A percentile compares a stretch with the other conserved stretches of the same genome.
These are phyloP conservation scores for Caenorhabditis japonica DNA, from an alignment of 2,888 invertebrate genomes.

Conservation along the genomic window DNA sequence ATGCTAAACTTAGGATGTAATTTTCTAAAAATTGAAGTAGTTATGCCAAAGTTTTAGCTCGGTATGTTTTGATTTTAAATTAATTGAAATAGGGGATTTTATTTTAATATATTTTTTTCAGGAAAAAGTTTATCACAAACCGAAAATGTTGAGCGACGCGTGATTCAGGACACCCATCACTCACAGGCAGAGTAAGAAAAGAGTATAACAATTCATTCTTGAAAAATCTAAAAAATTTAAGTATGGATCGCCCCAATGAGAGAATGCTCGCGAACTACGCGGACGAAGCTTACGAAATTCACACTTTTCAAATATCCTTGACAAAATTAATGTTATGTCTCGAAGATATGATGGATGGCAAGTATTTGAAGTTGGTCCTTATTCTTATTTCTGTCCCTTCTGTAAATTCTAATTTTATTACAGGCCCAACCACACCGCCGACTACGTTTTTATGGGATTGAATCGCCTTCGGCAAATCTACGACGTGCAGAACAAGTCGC, in stretches of 20 bases:
- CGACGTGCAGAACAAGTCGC: constrained; percentile 6
- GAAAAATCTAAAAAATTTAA: no score
- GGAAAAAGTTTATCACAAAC: no score
- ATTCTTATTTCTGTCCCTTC: background rate
- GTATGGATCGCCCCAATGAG: no score
- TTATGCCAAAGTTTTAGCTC: no score
- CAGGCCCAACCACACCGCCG: constrained; percentile 4
- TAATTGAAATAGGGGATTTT: no score
- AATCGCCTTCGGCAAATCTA: constrained; percentile 2
- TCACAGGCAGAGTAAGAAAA: no score
- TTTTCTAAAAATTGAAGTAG: no score
- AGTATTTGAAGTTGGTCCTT: constrained; percentile 7
- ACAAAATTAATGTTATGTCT: constrained; percentile 19
- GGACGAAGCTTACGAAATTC: constrained; percentile 26
- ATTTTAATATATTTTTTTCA: no score
- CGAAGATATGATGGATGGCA: constrained; percentile 32
- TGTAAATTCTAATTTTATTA: background rate
- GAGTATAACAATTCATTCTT: background rate
- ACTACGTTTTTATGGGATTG: constrained; percentile 8
- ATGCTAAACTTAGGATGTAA: no score
- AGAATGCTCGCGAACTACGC: background rate
- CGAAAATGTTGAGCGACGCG: no score
- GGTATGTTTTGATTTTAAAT: no score
- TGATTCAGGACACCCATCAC: no score
- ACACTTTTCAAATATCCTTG: constrained; percentile 10